These are phyloP conservation scores for Chelmon rostratus DNA, from an alignment of 2,797 vertebrate species.

Conservation along the genomic window DNA sequence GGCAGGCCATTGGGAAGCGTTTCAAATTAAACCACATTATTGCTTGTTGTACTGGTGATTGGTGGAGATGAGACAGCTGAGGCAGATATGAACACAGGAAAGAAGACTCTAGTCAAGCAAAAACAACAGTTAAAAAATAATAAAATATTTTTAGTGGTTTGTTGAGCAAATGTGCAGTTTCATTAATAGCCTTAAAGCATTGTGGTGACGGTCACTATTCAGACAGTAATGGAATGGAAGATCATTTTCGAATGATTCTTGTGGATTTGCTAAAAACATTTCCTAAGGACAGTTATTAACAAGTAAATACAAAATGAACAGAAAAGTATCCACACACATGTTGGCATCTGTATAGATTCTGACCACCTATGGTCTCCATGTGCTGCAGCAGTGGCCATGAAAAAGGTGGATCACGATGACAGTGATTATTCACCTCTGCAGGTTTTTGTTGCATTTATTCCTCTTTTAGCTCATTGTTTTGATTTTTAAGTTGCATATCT, in stretches of 20 bases:
- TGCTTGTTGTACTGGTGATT: background rate
- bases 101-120: background rate
- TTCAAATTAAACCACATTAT: background rate
- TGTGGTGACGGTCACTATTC: background rate
- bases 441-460: background rate
- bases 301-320: no score
- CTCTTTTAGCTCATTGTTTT: background rate
- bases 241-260: background rate
- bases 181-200: background rate
- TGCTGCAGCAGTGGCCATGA: background rate
- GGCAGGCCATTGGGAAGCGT: background rate
- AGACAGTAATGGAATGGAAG: background rate
- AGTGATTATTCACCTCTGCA: background rate
- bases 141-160: background rate
- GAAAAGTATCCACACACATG: background rate
- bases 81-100: background rate
- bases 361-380: background rate
- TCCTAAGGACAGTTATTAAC: no score
- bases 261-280: no score
- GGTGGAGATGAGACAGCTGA: background rate
- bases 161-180: background rate
- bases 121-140: background rate
- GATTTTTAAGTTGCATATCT: no score
- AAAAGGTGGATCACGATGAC: background rate
- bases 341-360: background rate